Base-by-base conservation (phyloP, 2,113 vertebrate genomes). In the Mustelus asterias region DNA sequence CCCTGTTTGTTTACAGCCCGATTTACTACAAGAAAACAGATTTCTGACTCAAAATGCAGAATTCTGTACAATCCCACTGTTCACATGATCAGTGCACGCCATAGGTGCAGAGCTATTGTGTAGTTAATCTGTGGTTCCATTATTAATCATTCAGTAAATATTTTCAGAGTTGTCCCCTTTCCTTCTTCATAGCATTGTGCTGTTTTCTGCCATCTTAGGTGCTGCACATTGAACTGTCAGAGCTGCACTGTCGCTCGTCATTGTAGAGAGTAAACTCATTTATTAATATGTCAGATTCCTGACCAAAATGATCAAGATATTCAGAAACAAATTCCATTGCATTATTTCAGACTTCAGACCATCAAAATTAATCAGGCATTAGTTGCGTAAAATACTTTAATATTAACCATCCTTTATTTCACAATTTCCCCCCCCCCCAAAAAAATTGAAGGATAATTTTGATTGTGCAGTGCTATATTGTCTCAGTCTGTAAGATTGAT, bases 131-230 rank as follows among this genome's bases (percentile, higher is more conserved):
- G 93, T 72, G 76, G 54, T 95, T 72, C 67, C 24, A 95, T 95
- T 95, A 95, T 72, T 95, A 95, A 95, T 95, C 94, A 22, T 95
- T 95, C 67, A 95, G 29, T 76, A 95, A 76, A 72, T 95, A 76
- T 95, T 72, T 95, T 95, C 94, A 95, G 54, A 44, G 94, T 95
- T 76, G 94, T 54, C 41, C 44, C 9, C 72, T 67, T 72, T 95
- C 54, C 67, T 72, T 95, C 70, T 54, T 54, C 94, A 76, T 72
- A 18, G 29, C 41, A 72, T 95, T 72, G 94, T 48, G 67, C 67
- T 95, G 92, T 95, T 95, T 95, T 54, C 44, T 95, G 24, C 69
- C 26, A 95, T 76, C 22, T 95, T 95, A 37, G 65, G 22, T 48
- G 69, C 69, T 76, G 41, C 67, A 76, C 24, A 72, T 54, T 70